Conservation (phyloP, 2,797 vertebrate genomes). For the Hippocampus kuda region DNA sequence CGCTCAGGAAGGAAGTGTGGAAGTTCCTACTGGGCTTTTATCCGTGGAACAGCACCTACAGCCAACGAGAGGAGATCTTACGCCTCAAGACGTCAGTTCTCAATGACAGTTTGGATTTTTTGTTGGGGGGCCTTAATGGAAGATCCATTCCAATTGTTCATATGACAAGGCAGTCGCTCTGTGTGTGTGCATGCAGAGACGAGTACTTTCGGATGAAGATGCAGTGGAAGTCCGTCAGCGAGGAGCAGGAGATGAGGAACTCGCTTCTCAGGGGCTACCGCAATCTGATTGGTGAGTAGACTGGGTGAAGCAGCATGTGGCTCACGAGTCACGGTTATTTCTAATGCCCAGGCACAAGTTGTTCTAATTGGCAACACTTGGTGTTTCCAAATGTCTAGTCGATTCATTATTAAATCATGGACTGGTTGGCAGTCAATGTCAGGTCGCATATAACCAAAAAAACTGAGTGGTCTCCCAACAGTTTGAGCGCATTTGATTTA, state of each 20-base stretch:
- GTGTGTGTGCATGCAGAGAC: constrained; percentile 57
- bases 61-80: constrained; percentile 75
- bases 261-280: constrained; percentile 81
- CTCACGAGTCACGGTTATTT: background rate
- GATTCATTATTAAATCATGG: no score
- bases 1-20: constrained; percentile 78
- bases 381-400: no score
- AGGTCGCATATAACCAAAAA: no score
- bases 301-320: background rate
- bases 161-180: background rate
- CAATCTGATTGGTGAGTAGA: constrained; percentile 77
- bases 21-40: constrained; percentile 85
- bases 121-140: background rate
- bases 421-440: no score
- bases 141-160: background rate
- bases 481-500: no score
- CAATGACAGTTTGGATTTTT: background rate
- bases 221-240: constrained; percentile 87
- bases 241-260: constrained; percentile 86
- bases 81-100: constrained; percentile 74
- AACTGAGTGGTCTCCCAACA: no score
- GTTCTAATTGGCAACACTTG: background rate
- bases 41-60: constrained; percentile 74
- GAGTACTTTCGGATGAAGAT: constrained; percentile 92
- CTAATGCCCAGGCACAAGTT: background rate